phyloP scores from a whole-genome alignment of 1,140 invertebrate species.

The Drosophila ambigua region DNA sequence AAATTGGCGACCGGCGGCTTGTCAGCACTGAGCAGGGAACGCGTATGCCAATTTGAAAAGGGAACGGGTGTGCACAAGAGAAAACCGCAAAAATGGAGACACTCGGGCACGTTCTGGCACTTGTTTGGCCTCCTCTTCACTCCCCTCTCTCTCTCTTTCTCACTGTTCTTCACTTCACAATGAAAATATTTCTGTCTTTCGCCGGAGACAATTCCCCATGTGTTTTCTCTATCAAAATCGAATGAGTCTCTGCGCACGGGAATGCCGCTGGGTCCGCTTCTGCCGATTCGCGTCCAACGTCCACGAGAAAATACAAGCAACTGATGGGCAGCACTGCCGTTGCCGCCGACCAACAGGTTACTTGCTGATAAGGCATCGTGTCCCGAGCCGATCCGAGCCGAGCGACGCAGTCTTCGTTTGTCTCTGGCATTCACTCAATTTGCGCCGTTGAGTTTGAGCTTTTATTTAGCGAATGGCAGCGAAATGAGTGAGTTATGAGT shows the following conservation, averaged over 20 bases:
- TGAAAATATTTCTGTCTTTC: constrained; percentile 25
- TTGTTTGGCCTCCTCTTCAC: constrained; percentile 51
- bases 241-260: not conserved
- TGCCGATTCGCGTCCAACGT: constrained; percentile 67
- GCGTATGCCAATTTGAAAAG: constrained; percentile 27
- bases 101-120: constrained; percentile 72
- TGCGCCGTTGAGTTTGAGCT: constrained; percentile 16
- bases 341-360: constrained; percentile 71
- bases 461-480: not conserved
- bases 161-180: constrained; percentile 30
- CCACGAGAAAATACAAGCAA: constrained; percentile 75
- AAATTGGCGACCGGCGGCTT: constrained; percentile 49
- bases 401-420: constrained; percentile 15
- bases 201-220: constrained; percentile 21
- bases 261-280: constrained; percentile 18
- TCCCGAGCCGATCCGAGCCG: not conserved
- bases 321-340: constrained; percentile 48
- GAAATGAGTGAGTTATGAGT: constrained; percentile 27
- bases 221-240: constrained; percentile 8
- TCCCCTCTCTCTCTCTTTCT: constrained; percentile 37
- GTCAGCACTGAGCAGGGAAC: constrained; percentile 35
- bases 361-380: constrained; percentile 68
- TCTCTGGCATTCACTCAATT: constrained; percentile 26
- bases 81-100: constrained; percentile 52
- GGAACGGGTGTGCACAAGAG: constrained; percentile 9